Evolutionary conservation across 2,888 invertebrate genomes (phyloP), one percentile per base, ranked within the genome.

Genomic region (Apamea sordens): DNA sequence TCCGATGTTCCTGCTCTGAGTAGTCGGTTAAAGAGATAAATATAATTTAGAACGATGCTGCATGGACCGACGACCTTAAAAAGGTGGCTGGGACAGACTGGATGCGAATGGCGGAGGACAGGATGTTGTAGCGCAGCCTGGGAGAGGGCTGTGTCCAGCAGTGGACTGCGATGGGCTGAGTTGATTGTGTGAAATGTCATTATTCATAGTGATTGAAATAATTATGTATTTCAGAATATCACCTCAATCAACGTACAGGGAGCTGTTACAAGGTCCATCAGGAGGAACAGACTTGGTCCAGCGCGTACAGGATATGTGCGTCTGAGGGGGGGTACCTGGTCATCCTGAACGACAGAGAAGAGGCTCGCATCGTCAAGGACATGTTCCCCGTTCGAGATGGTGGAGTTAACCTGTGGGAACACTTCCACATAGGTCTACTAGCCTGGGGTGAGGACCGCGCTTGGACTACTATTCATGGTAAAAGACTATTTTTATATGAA

Each of bases 191-290:
- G 0, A 50, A 70, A 50, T 13, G 32, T 32, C 0, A 0, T 3
- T 18, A 15, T 32, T n/a, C 18, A n/a, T 18, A 36, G 24, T 28
- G 64, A 5, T 79, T 24, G 0, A 21, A 53, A 41, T 3, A 32
- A 15, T 69, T 32, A 13, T 76, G 6, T 15, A 36, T 86, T 82
- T 24, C 83, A 84, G 83, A 72, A 28, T 84, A 84, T 63, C 65
- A 65, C 4, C 24, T 56, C 15, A 68, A 82, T 13, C 13, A 67
- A 28, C 47, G 15, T 2, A 86, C 83, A n/a, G 77, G 84, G 8
- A 84, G 71, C 44, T 84, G 86, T 53, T 84, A 84, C 59, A 84
- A 84, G 44, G 50, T 53, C 15, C 86, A 84, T n/a, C 2, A 28
- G 7, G 21, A 71, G 1, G 10, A 21, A 10, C 56, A 64, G 11